A percentile compares a stretch with the other conserved stretches of the same genome.
Evolutionary conservation across 2,797 vertebrate genomes (phyloP).

Genomic region (Pangasius djambal): DNA sequence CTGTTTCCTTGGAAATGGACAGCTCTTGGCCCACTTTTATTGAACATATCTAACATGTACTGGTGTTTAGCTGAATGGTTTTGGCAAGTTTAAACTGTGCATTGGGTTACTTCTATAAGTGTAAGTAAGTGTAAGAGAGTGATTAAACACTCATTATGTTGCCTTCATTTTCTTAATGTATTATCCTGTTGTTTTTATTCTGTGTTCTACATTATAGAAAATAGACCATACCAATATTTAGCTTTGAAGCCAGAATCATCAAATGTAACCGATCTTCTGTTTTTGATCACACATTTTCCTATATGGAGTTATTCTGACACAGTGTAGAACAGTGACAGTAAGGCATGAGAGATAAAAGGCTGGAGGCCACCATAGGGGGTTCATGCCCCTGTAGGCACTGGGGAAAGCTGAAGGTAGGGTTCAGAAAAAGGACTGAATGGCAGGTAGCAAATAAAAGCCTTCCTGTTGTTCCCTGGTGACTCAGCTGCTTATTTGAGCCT

Average conservation of each 20-base stretch:
- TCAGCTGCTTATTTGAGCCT: slow-evolving; percentile 17
- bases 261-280: not conserved
- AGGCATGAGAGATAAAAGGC: slow-evolving; percentile 17
- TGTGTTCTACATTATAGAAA: not conserved
- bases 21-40: not conserved
- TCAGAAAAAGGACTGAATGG: slow-evolving; percentile 49
- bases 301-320: slow-evolving; percentile 31
- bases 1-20: not conserved
- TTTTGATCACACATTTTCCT: not conserved
- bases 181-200: not conserved
- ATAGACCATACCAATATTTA: not conserved
- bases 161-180: not conserved
- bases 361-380: slow-evolving; percentile 25
- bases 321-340: slow-evolving; percentile 12
- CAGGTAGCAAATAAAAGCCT: slow-evolving; percentile 37
- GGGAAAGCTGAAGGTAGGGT: slow-evolving; percentile 46
- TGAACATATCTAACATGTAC: not conserved
- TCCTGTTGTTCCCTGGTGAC: slow-evolving; percentile 32
- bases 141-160: not conserved
- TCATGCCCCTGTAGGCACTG: slow-evolving; percentile 18
- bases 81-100: not conserved
- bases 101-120: not conserved
- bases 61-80: not conserved
- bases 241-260: not conserved
- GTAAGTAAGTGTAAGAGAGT: no score